Conservation (phyloP, 2,888 invertebrate species). For the Tipula helvola region DNA sequence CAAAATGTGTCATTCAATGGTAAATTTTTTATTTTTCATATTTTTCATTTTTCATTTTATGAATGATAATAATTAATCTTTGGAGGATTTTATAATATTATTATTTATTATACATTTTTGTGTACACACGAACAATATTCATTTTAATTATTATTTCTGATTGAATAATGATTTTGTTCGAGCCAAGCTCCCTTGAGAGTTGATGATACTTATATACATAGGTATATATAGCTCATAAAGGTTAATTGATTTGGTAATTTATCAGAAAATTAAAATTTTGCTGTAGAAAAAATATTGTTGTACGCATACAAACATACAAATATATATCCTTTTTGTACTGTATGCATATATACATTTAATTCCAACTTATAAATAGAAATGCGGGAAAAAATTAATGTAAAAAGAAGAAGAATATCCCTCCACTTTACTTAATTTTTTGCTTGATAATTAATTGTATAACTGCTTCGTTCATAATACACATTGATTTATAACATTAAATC, state of each 20-base stretch:
- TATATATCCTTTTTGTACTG: neutral
- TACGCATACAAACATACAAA: neutral
- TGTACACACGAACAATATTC: neutral
- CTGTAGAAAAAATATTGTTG: neutral
- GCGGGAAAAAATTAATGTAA: neutral
- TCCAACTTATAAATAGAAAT: neutral
- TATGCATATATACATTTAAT: neutral
- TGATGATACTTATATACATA: neutral
- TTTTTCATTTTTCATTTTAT: neutral
- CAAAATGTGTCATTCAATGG: neutral
- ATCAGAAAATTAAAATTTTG: neutral
- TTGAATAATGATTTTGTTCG: neutral
- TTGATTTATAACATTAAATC: neutral
- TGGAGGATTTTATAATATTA: neutral
- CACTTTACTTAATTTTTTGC: neutral
- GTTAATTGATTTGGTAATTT: constrained; percentile 4
- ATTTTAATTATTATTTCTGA: constrained; percentile 4
- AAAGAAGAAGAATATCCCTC: neutral
- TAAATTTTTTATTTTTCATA: neutral
- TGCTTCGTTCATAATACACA: neutral
- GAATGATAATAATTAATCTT: constrained; percentile 4
- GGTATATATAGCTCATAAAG: neutral
- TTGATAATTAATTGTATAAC: neutral
- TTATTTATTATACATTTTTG: neutral
- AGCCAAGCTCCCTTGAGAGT: neutral